phyloP scores from a whole-genome alignment of 2,113 vertebrate genomes.

The Lota lota region DNA sequence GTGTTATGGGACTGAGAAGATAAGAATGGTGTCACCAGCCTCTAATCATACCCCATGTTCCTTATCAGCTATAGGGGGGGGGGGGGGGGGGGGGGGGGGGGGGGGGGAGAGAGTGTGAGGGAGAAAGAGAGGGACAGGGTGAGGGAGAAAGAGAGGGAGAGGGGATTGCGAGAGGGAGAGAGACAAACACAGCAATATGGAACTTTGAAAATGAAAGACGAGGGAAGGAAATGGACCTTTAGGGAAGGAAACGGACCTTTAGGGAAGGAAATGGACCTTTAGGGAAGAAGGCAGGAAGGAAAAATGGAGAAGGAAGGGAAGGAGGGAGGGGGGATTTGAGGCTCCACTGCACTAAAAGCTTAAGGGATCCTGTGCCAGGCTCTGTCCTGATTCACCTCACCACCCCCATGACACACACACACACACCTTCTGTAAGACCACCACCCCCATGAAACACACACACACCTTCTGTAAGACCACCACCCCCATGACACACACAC shows the following conservation, averaged over 20 bases:
- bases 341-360: slow-evolving; percentile 67
- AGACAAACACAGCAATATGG: not conserved
- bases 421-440: too few relatives aligned
- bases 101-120: not conserved
- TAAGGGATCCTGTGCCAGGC: slow-evolving; percentile 41
- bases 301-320: slow-evolving; percentile 28
- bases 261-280: not conserved
- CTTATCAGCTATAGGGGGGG: slow-evolving; percentile 53
- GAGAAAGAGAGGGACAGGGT: too few relatives aligned
- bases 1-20: slow-evolving; percentile 46
- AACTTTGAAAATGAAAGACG: not conserved
- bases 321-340: slow-evolving; percentile 56
- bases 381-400: slow-evolving; percentile 44
- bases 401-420: slow-evolving; percentile 35
- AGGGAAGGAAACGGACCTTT: not conserved
- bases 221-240: not conserved
- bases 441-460: slow-evolving; percentile 48
- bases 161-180: not conserved
- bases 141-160: too few relatives aligned
- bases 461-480: too few relatives aligned
- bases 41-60: slow-evolving; percentile 58
- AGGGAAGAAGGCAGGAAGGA: not conserved
- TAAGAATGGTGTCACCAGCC: slow-evolving; percentile 55
- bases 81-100: slow-evolving; percentile 28
- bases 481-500: not conserved